These are phyloP conservation scores for Pycnomerus fuliginosus DNA, from an alignment of 2,888 invertebrate species.

Conservation along the genomic window DNA sequence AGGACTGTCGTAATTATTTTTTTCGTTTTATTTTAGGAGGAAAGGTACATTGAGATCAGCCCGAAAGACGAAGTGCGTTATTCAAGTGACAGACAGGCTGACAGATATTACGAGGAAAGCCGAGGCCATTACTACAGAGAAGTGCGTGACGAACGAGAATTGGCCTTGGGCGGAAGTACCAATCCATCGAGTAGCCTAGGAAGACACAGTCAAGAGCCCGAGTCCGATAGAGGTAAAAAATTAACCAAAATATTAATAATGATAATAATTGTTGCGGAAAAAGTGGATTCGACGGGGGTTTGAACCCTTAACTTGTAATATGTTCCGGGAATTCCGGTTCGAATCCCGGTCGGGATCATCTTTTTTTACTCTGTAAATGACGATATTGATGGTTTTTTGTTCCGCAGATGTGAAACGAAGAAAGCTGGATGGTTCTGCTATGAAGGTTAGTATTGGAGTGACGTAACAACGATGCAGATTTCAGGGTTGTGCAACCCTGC, in stretches of 20 bases:
- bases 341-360: too few species aligned
- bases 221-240: slow-evolving; percentile 62
- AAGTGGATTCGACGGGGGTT: too few species aligned
- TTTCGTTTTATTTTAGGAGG: slow-evolving; percentile 50
- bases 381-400: too few species aligned
- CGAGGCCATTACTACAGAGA: slow-evolving; percentile 48
- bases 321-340: too few species aligned
- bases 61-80: slow-evolving; percentile 50
- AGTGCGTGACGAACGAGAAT: slow-evolving; percentile 55
- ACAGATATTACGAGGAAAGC: slow-evolving; percentile 53
- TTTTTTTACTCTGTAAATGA: too few species aligned
- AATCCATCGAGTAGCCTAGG: slow-evolving; percentile 50
- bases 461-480: slow-evolving; percentile 53
- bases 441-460: slow-evolving; percentile 81
- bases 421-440: slow-evolving; percentile 75
- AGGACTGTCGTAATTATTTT: slow-evolving; percentile 5
- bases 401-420: slow-evolving; percentile 78
- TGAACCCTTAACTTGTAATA: too few species aligned
- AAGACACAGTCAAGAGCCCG: slow-evolving; percentile 60
- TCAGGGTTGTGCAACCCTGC: slow-evolving; percentile 42
- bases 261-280: background rate
- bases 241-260: slow-evolving; percentile 1
- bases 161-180: slow-evolving; percentile 58
- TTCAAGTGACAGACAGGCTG: slow-evolving; percentile 56
- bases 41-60: slow-evolving; percentile 53